Conservation (phyloP, 2,797 vertebrate genomes). For the Salmo trutta region DNA sequence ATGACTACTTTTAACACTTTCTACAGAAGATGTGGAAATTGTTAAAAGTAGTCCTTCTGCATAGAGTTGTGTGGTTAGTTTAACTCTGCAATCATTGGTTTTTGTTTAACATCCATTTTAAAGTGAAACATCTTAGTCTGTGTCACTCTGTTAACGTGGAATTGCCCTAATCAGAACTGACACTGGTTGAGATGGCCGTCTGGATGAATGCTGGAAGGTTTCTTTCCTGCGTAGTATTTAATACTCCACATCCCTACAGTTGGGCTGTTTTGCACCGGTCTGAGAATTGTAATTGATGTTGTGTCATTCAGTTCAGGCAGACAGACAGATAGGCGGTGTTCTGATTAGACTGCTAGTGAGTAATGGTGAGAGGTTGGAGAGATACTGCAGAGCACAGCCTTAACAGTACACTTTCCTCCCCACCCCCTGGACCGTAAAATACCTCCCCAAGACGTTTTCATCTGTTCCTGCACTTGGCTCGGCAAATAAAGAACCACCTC, state of each 20-base stretch:
- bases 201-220: not conserved
- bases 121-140: too few species aligned
- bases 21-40: too few species aligned
- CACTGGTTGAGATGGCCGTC: not conserved
- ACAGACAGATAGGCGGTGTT: not conserved
- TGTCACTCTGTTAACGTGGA: too few species aligned
- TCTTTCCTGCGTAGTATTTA: not conserved
- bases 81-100: too few species aligned
- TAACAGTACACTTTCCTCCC: constrained; percentile 35
- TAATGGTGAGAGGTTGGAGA: constrained; percentile 7
- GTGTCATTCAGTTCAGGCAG: constrained; percentile 29
- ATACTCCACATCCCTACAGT: not conserved
- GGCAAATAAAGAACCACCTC: constrained; percentile 26
- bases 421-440: constrained; percentile 22
- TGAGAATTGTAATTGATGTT: constrained; percentile 54
- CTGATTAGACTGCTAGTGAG: not conserved
- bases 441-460: constrained; percentile 47
- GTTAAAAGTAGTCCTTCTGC: too few species aligned
- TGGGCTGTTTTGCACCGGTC: constrained; percentile 34
- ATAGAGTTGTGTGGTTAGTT: too few species aligned
- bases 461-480: constrained; percentile 31
- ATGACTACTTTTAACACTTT: too few species aligned
- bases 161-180: not conserved
- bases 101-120: too few species aligned
- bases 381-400: constrained; percentile 36